A percentile compares a stretch with the other conserved stretches of the same genome.
Evolutionary conservation across 2,797 vertebrate species (phyloP).

Genomic region (Danio choprae): DNA sequence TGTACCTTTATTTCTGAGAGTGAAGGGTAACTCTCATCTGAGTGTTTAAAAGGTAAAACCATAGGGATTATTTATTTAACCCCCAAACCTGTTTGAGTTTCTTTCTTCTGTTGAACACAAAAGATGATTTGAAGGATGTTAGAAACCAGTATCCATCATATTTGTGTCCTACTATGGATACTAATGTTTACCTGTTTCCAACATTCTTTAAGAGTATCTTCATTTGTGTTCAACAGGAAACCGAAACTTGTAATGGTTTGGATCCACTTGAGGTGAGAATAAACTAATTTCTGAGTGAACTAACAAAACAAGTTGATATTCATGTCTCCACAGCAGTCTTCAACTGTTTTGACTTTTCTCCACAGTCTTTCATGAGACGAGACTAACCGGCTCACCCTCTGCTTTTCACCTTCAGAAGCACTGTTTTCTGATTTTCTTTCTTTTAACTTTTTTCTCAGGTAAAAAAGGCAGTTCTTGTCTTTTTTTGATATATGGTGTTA

Average conservation of each 20-base stretch:
- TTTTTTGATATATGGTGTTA: conserved; percentile 1
- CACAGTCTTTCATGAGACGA: background rate
- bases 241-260: no score
- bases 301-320: background rate
- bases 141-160: no score
- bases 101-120: no score
- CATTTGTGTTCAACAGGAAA: no score
- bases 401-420: conserved; percentile 8
- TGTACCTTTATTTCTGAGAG: no score
- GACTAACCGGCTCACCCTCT: conserved; percentile 24
- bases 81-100: no score
- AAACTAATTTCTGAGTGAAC: background rate
- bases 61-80: no score
- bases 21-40: background rate
- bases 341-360: conserved; percentile 10
- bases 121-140: no score
- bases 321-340: background rate
- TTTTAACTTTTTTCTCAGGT: conserved; percentile 11
- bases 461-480: background rate
- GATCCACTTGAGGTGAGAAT: no score
- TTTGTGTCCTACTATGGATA: no score
- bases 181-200: no score
- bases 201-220: no score
- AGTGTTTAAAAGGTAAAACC: background rate
- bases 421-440: conserved; percentile 19